These are phyloP conservation scores for Sarcoramphus papa DNA, from an alignment of 2,797 vertebrate species.

Conservation along the genomic window DNA sequence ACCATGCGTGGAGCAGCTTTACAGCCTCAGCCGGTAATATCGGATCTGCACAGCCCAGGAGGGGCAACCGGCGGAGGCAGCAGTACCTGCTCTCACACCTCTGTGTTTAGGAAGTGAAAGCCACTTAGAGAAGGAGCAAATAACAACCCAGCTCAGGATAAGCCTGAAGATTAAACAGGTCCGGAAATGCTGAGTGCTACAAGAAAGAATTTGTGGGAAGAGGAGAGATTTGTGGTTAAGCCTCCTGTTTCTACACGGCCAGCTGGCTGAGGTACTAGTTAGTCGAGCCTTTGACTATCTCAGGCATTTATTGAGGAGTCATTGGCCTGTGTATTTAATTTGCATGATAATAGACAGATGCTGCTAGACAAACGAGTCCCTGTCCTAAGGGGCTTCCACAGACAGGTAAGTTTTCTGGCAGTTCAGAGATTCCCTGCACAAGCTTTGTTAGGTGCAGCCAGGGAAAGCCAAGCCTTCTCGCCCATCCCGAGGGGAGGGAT, in stretches of 20 bases:
- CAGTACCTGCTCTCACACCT: neutral
- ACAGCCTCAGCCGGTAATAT: neutral
- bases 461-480: neutral
- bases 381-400: neutral
- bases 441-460: neutral
- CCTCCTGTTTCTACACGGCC: neutral
- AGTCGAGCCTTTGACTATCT: neutral
- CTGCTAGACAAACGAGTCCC: neutral
- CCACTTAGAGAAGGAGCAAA: neutral
- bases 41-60: neutral
- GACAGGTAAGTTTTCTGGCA: fast-evolving
- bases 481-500: neutral
- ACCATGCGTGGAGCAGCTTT: neutral
- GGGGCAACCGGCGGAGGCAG: neutral
- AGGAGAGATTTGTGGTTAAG: neutral
- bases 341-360: neutral
- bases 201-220: constrained; percentile 6
- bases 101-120: neutral
- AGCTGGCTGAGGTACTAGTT: neutral
- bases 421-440: neutral
- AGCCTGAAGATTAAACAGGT: neutral
- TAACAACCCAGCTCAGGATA: neutral
- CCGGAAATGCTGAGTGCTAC: neutral
- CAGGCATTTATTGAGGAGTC: neutral
- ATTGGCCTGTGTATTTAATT: neutral